These are phyloP conservation scores for Megaustenia siamemsis DNA, from an alignment of 2,888 invertebrate species.

Conservation along the genomic window DNA sequence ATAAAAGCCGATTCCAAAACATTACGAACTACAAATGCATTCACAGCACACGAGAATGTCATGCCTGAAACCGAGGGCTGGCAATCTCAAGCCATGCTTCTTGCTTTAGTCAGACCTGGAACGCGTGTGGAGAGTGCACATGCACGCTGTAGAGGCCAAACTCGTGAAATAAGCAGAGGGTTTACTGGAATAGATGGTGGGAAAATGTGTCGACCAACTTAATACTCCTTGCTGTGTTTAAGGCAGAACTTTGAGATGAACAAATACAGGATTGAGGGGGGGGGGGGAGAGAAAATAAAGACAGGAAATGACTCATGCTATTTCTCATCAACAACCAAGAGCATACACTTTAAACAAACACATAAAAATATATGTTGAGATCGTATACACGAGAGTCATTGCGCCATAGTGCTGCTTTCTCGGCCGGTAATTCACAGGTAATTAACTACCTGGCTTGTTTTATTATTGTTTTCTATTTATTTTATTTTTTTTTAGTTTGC, in stretches of 20 bases:
- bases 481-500: too few species aligned
- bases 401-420: too few species aligned
- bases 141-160: background rate
- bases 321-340: too few species aligned
- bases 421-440: too few species aligned
- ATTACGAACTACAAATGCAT: too few species aligned
- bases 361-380: too few species aligned
- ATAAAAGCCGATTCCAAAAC: too few species aligned
- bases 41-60: background rate
- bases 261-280: too few species aligned
- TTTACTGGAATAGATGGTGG: background rate
- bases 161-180: slow-evolving; percentile 28
- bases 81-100: background rate
- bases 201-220: background rate
- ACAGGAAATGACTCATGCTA: background rate
- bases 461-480: too few species aligned
- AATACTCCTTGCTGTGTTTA: background rate
- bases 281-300: background rate
- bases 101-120: background rate
- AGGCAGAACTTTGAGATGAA: background rate
- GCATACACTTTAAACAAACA: too few species aligned
- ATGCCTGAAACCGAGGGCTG: background rate
- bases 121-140: background rate
- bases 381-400: too few species aligned
- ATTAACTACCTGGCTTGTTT: too few species aligned